Conservation (phyloP, 2,888 invertebrate genomes). For the Drosophila demipolita region DNA sequence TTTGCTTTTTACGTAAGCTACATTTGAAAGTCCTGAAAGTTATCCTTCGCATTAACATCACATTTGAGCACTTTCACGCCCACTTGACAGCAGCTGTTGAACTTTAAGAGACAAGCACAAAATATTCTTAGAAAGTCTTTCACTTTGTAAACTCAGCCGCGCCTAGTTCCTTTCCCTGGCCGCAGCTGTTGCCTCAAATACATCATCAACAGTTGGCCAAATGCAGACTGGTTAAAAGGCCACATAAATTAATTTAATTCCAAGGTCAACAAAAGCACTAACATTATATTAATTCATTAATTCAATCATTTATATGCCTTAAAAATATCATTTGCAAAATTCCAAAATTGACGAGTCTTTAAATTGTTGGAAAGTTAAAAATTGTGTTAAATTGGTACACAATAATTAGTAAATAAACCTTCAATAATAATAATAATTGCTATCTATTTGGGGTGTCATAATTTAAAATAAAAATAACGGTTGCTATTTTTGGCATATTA, state of each 20-base stretch:
- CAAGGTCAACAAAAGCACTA: constrained; percentile 4
- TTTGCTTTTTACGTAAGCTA: constrained; percentile 44
- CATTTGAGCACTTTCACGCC: constrained; percentile 44
- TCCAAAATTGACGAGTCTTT: not conserved
- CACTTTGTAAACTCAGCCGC: constrained; percentile 55
- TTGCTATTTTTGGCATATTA: not conserved
- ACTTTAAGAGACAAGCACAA: constrained; percentile 38
- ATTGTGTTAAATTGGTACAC: not conserved
- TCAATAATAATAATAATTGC: not conserved
- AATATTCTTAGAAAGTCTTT: constrained; percentile 28
- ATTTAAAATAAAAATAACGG: not conserved
- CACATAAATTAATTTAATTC: constrained; percentile 18
- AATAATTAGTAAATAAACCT: not conserved
- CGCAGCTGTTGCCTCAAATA: constrained; percentile 54
- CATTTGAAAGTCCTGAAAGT: constrained; percentile 42
- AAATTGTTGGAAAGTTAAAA: not conserved
- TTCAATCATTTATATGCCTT: not conserved
- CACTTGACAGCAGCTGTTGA: constrained; percentile 55
- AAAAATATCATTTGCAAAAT: not conserved
- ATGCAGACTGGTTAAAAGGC: not conserved
- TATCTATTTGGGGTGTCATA: not conserved
- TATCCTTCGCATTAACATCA: constrained; percentile 43
- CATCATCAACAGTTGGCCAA: constrained; percentile 49
- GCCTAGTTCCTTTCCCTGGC: constrained; percentile 39
- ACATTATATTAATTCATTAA: not conserved